A percentile compares a stretch with the other conserved stretches of the same genome.
These are phyloP conservation scores for Oxyteleia sp. DNA, from an alignment of 2,888 invertebrate genomes.

Conservation along the genomic window DNA sequence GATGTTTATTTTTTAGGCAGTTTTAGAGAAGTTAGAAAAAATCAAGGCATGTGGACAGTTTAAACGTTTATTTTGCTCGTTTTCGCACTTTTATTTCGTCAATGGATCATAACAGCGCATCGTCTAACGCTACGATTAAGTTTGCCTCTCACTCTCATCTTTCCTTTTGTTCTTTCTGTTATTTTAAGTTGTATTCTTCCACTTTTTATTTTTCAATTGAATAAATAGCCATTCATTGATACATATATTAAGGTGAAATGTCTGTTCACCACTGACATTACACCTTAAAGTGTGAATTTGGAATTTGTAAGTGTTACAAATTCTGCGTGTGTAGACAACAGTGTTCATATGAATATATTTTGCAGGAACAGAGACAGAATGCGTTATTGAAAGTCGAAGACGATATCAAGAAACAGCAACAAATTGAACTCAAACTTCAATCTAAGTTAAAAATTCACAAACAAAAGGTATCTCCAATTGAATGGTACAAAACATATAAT, in stretches of 20 bases:
- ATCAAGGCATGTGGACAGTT: slow-evolving; percentile 89
- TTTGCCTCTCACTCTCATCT: slow-evolving; percentile 28
- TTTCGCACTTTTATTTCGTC: slow-evolving; percentile 61
- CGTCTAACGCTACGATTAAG: slow-evolving; percentile 39
- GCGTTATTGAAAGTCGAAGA: slow-evolving; percentile 90
- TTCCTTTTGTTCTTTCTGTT: slow-evolving; percentile 36
- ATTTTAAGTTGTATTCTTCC: slow-evolving; percentile 19
- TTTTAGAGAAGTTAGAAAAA: slow-evolving; percentile 89
- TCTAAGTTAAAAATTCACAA: slow-evolving; percentile 90
- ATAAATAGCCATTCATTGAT: neutral
- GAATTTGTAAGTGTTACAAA: no score
- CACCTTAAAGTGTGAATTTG: no score
- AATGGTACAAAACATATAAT: no score
- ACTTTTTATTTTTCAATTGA: neutral
- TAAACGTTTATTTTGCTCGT: slow-evolving; percentile 81
- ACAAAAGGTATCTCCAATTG: slow-evolving; percentile 90
- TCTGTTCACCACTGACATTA: no score
- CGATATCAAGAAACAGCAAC: slow-evolving; percentile 90
- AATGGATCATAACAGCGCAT: slow-evolving; percentile 48
- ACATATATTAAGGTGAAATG: no score
- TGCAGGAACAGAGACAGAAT: slow-evolving; percentile 89
- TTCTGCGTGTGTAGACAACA: no score
- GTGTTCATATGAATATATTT: slow-evolving; percentile 74
- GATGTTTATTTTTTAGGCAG: slow-evolving; percentile 89
- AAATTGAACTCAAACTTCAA: slow-evolving; percentile 91